A percentile compares a stretch with the other conserved stretches of the same genome.
These are phyloP conservation scores for Neuroterus valhalla DNA, from an alignment of 1,140 invertebrate species.

Conservation along the genomic window DNA sequence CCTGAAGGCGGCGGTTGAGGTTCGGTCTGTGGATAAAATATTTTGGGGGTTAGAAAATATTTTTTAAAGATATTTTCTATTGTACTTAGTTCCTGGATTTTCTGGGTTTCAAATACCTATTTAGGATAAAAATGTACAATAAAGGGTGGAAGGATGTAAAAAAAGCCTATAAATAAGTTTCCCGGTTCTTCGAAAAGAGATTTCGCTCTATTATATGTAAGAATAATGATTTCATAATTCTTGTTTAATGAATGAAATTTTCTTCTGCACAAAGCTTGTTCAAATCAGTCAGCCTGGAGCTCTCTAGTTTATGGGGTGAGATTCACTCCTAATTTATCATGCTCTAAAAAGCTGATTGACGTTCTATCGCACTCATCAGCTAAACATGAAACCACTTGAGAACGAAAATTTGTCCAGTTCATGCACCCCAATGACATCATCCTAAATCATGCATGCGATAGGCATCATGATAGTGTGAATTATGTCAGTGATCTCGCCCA, in stretches of 20 bases:
- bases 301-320: not conserved
- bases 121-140: too few species aligned
- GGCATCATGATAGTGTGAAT: slow-evolving; percentile 28
- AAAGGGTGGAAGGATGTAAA: too few species aligned
- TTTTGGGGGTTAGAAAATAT: too few species aligned
- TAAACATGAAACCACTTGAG: slow-evolving; percentile 31
- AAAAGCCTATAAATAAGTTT: too few species aligned
- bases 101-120: too few species aligned
- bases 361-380: slow-evolving; percentile 26
- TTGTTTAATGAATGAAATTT: not conserved
- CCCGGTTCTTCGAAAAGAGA: too few species aligned
- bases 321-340: slow-evolving; percentile 24
- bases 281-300: not conserved
- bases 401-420: slow-evolving; percentile 30
- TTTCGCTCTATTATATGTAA: not conserved
- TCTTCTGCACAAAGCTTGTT: not conserved
- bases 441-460: slow-evolving; percentile 27
- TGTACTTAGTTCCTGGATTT: too few species aligned
- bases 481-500: slow-evolving; percentile 26
- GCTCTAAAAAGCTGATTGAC: slow-evolving; percentile 28
- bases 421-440: slow-evolving; percentile 28
- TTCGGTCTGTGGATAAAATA: too few species aligned
- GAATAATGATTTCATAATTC: not conserved
- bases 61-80: too few species aligned
- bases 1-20: too few species aligned